Evolutionary conservation across 2,888 invertebrate genomes (phyloP).

Genomic region (Euspilapteryx auroguttella): DNA sequence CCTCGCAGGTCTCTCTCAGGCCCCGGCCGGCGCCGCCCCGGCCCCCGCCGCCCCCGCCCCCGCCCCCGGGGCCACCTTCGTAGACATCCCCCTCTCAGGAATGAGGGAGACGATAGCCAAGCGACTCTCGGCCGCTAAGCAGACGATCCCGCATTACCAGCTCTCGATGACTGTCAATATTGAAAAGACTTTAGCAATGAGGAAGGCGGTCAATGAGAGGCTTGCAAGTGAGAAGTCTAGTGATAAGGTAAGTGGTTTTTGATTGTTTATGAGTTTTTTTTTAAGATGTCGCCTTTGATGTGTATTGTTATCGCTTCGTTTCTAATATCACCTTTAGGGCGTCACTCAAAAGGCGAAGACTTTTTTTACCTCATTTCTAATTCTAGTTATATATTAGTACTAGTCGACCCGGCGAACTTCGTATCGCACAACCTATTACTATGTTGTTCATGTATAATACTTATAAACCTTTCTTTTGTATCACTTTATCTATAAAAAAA

Average conservation of each 20-base stretch:
- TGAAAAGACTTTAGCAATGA: slow-evolving; percentile 75
- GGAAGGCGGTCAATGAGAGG: slow-evolving; percentile 77
- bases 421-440: no score
- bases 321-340: no score
- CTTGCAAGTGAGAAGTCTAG: slow-evolving; percentile 81
- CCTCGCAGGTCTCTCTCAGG: slow-evolving; percentile 59
- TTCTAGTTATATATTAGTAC: no score
- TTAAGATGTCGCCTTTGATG: no score
- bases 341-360: no score
- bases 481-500: no score
- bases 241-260: slow-evolving; percentile 67
- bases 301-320: no score
- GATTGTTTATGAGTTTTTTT: no score
- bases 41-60: slow-evolving; percentile 23
- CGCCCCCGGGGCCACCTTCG: slow-evolving; percentile 54
- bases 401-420: no score
- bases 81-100: slow-evolving; percentile 81
- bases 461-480: no score
- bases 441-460: no score
- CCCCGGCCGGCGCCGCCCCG: slow-evolving; percentile 14
- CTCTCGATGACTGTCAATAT: slow-evolving; percentile 83
- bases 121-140: slow-evolving; percentile 84
- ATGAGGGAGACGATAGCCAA: slow-evolving; percentile 90
- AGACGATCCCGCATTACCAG: slow-evolving; percentile 97
- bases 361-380: no score